Base-by-base conservation (phyloP, 2,888 invertebrate species). In the Axea sp. region DNA sequence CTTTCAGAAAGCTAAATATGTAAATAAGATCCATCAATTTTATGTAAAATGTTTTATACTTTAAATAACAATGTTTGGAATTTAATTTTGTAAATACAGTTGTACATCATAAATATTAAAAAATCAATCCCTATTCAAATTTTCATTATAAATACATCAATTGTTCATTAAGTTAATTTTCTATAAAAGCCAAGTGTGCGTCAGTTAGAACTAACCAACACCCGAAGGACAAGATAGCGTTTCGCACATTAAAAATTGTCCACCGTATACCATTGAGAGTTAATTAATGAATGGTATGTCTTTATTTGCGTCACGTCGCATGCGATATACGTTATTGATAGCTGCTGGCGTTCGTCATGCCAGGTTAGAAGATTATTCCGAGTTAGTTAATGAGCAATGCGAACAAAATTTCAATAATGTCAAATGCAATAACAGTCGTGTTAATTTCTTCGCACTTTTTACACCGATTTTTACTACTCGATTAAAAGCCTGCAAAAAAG, bases 291-390 rank as follows among this genome's bases (percentile, higher is more conserved):
- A 69, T 76, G 76, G 78, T 80, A 80, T 75, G 75, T 76, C 76
- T 71, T 84, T 82, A 82, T 78, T 79, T 78, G 75, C 79, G 78
- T 84, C 83, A 85, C 84, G 80, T 83, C 82, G 81, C 86, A 83
- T 84, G 83, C 84, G 81, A 83, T 81, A 37, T 81, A 81, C 79
- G 83, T 83, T 81, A 80, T 82, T 79, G 80, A 81, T 81, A 78
- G 80, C 79, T 81, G 69, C 51, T 69, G 74, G 68, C 68, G 41
- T 78, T 72, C 57, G 77, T 77, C 81, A 80, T 69, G 76, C 77
- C 81, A 79, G 76, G 81, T 86, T 84, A 81, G 77, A 82, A 82
- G 79, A 85, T 80, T 83, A 85, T 85, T 84, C 81, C 82, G 78
- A 81, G 84, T 84, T 85, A 84, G 84, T 84, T 78, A 76, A 80